Conservation (phyloP, 1,140 invertebrate species). For the Drosophila subpulchrella region DNA sequence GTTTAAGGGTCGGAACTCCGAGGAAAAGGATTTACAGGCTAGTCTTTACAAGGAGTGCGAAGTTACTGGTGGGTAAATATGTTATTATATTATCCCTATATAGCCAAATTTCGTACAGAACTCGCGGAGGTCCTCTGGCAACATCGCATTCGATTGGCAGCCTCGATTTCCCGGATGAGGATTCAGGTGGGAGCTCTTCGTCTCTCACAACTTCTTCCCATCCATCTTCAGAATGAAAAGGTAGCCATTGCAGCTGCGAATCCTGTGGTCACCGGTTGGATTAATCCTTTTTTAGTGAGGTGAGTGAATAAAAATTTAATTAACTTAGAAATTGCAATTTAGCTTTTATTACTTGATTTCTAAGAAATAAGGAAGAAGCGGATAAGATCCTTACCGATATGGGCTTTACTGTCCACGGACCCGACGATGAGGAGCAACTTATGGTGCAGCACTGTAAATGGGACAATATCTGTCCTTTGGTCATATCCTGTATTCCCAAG, state of each 20-base stretch:
- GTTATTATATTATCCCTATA: neutral
- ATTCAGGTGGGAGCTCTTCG: conserved; percentile 89
- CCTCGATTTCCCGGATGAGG: conserved; percentile 89
- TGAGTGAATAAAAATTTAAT: conserved; percentile 65
- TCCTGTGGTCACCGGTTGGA: conserved; percentile 89
- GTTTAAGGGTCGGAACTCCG: conserved; percentile 85
- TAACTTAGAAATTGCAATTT: no score
- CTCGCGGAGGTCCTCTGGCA: conserved; percentile 88
- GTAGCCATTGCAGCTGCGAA: conserved; percentile 87
- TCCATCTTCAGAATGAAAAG: conserved; percentile 88
- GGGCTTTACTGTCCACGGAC: conserved; percentile 76
- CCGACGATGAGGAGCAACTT: conserved; percentile 74
- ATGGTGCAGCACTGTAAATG: conserved; percentile 86
- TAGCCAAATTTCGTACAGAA: conserved; percentile 23
- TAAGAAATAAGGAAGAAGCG: conserved; percentile 68
- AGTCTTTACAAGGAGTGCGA: conserved; percentile 84
- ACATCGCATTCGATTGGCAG: conserved; percentile 88
- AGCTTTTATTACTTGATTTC: neutral
- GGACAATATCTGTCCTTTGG: conserved; percentile 90
- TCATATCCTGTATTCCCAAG: conserved; percentile 88
- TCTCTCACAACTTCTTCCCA: conserved; percentile 88
- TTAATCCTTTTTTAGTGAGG: conserved; percentile 90
- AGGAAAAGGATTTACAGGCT: conserved; percentile 72
- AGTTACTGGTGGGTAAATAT: conserved; percentile 72
- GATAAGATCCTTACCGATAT: conserved; percentile 57